These are phyloP conservation scores for Drepana arcuata DNA, from an alignment of 1,140 invertebrate species.

Conservation along the genomic window DNA sequence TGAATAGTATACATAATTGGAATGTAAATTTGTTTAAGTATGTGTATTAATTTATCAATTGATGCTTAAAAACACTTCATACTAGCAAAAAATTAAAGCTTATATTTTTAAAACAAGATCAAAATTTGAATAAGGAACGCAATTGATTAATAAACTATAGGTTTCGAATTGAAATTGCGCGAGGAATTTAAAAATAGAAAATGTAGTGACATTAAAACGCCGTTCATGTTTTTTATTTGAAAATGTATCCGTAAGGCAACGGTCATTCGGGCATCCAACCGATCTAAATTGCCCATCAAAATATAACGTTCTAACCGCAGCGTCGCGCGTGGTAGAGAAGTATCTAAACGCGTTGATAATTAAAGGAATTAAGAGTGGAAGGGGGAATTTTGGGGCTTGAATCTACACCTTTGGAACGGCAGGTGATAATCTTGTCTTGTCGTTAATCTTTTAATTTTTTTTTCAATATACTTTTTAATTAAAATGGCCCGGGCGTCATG, in stretches of 20 bases:
- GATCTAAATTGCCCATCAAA: slow-evolving; percentile 18
- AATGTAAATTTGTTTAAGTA: too few relatives aligned
- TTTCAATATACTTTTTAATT: too few relatives aligned
- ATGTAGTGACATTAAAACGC: not conserved
- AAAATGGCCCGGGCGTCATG: slow-evolving; percentile 49
- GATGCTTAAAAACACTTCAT: too few relatives aligned
- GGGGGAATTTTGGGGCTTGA: slow-evolving; percentile 47
- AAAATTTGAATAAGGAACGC: not conserved
- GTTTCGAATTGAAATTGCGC: not conserved
- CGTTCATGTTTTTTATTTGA: not conserved
- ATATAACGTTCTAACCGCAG: slow-evolving; percentile 2
- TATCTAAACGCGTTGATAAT: slow-evolving; percentile 15
- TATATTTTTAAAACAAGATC: not conserved
- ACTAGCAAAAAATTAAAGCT: not conserved
- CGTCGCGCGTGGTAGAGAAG: slow-evolving; percentile 1
- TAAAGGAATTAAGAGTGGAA: slow-evolving; percentile 18
- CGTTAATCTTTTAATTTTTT: slow-evolving; percentile 35
- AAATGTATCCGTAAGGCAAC: slow-evolving; percentile 2
- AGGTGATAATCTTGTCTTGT: slow-evolving; percentile 52
- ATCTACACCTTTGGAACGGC: slow-evolving; percentile 59
- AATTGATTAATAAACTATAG: not conserved
- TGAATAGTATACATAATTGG: too few relatives aligned
- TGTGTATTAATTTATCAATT: too few relatives aligned
- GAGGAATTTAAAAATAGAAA: not conserved
- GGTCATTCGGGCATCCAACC: slow-evolving; percentile 1